phyloP scores from a whole-genome alignment of 1,140 invertebrate species.

The Lutraria rhynchaena region DNA sequence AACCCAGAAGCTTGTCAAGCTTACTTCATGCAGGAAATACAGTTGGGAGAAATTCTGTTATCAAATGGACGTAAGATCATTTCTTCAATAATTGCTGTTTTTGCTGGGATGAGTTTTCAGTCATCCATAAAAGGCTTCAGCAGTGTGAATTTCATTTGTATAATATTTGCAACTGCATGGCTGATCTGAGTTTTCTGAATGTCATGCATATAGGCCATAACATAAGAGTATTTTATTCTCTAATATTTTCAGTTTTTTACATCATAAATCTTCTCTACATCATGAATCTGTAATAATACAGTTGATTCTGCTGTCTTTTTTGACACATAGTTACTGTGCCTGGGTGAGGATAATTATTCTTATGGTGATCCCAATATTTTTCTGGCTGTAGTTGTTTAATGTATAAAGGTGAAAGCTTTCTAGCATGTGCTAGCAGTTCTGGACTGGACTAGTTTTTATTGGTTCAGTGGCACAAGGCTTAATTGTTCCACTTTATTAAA shows the following conservation, averaged over 20 bases:
- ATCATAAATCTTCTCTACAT: too few relatives aligned
- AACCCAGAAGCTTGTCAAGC: constrained; percentile 50
- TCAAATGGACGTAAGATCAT: constrained; percentile 49
- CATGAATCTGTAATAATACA: too few relatives aligned
- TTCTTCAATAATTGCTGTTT: not conserved
- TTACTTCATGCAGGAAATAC: constrained; percentile 56
- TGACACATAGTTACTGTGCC: too few relatives aligned
- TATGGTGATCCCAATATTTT: too few relatives aligned
- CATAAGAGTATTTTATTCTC: not conserved
- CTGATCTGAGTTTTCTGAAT: not conserved
- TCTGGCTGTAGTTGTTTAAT: too few relatives aligned
- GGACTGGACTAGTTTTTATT: not conserved
- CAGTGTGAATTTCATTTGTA: not conserved
- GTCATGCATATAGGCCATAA: not conserved
- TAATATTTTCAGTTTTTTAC: too few relatives aligned
- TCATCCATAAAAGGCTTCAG: not conserved
- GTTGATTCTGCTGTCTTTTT: too few relatives aligned
- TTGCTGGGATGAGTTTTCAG: too few relatives aligned
- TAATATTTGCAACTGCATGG: not conserved
- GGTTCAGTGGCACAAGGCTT: not conserved
- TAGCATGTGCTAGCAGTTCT: not conserved
- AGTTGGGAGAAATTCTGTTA: constrained; percentile 51
- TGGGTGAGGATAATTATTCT: too few relatives aligned
- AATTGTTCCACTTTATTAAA: not conserved
- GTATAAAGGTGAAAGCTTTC: too few relatives aligned